Percentiles rank a stretch among this genome's conserved stretches.
These are phyloP conservation scores for Chaetura pelagica DNA, from an alignment of 2,113 vertebrate genomes.

Conservation along the genomic window DNA sequence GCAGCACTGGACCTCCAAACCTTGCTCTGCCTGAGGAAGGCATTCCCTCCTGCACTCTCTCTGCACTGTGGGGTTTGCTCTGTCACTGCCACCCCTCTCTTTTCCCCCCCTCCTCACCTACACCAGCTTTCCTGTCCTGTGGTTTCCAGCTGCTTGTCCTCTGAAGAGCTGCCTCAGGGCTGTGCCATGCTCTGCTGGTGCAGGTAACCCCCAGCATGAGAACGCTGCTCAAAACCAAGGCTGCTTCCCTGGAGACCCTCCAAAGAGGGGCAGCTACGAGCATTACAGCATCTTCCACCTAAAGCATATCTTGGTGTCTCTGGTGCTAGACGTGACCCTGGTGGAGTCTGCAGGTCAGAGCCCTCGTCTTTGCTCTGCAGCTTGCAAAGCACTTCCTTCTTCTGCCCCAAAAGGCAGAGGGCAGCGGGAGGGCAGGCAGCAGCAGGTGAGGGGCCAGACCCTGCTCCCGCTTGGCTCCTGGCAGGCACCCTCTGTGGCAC, in stretches of 20 bases:
- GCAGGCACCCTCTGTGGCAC: background rate
- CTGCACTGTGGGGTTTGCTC: background rate
- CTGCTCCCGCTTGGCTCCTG: background rate
- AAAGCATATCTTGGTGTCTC: background rate
- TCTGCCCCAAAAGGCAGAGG: too few relatives aligned
- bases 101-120: too few relatives aligned
- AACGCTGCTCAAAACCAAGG: background rate
- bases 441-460: background rate
- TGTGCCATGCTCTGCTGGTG: background rate
- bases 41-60: rapidly evolving
- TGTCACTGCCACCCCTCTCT: background rate
- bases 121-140: background rate
- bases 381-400: background rate
- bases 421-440: background rate
- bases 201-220: background rate
- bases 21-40: rapidly evolving
- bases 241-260: background rate
- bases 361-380: background rate
- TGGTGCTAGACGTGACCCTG: too few relatives aligned
- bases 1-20: background rate
- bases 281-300: too few relatives aligned
- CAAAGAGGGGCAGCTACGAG: background rate
- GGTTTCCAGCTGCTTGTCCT: background rate
- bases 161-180: background rate
- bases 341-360: background rate